These are phyloP conservation scores for Periplaneta americana DNA, from an alignment of 1,140 invertebrate genomes.

Conservation along the genomic window DNA sequence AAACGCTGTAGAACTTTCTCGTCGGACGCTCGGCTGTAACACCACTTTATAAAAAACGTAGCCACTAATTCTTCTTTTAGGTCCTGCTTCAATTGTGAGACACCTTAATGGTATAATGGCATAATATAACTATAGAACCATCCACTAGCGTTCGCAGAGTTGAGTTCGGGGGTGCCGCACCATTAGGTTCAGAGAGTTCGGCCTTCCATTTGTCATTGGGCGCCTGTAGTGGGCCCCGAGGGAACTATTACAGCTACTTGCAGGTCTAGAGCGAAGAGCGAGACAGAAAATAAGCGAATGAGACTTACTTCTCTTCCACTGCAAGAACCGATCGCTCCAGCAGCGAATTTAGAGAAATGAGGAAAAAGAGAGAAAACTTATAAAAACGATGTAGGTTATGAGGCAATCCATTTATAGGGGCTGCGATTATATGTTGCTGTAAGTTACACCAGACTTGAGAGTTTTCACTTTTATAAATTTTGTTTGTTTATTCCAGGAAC, in stretches of 20 bases:
- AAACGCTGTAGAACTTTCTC: background rate
- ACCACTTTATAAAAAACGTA: background rate
- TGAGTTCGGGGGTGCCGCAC: background rate
- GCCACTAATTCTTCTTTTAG: background rate
- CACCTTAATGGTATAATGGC: background rate
- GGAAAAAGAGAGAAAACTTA: background rate
- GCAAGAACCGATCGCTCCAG: background rate
- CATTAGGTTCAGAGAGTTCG: background rate
- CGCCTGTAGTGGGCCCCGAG: no score
- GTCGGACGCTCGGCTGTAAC: background rate
- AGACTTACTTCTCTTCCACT: no score
- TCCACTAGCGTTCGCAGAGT: no score
- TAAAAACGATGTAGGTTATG: background rate
- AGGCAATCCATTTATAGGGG: background rate
- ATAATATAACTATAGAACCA: background rate
- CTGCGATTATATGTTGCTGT: background rate
- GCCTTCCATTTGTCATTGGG: background rate
- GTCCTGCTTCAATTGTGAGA: background rate
- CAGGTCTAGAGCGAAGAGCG: background rate
- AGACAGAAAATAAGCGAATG: no score
- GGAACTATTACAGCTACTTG: background rate
- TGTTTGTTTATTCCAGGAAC: no score
- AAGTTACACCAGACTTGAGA: background rate
- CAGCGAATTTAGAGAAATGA: background rate
- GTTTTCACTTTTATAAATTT: background rate